Conservation (phyloP, 2,888 invertebrate genomes). For the Villa cingulata region DNA sequence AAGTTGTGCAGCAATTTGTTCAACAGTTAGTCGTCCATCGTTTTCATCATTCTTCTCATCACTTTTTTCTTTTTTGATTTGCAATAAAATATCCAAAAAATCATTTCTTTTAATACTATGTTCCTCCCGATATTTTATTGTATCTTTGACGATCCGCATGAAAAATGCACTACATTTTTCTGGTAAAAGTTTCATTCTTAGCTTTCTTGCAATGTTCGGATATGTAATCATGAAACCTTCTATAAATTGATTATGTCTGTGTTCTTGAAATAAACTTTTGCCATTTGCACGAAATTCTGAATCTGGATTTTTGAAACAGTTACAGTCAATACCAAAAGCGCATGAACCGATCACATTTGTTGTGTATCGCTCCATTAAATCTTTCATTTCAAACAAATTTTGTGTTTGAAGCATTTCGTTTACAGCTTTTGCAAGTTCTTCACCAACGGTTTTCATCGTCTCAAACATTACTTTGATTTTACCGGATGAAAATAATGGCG, state of each 20-base stretch:
- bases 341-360: slow-evolving; percentile 39
- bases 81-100: slow-evolving; percentile 22
- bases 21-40: background rate
- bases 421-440: background rate
- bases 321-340: slow-evolving; percentile 38
- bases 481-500: slow-evolving; percentile 35
- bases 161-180: slow-evolving; percentile 23
- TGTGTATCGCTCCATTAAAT: slow-evolving; percentile 35
- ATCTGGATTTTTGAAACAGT: slow-evolving; percentile 32
- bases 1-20: slow-evolving; percentile 31
- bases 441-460: slow-evolving; percentile 20
- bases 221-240: slow-evolving; percentile 2
- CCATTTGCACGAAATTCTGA: slow-evolving; percentile 25
- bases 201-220: slow-evolving; percentile 2
- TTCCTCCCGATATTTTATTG: slow-evolving; percentile 21
- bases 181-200: slow-evolving; percentile 2
- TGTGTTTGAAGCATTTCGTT: background rate
- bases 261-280: slow-evolving; percentile 13
- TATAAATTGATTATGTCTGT: slow-evolving; percentile 15
- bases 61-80: slow-evolving; percentile 14
- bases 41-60: background rate
- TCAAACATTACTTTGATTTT: slow-evolving; percentile 33
- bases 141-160: slow-evolving; percentile 29
- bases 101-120: slow-evolving; percentile 20
- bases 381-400: slow-evolving; percentile 37